Evolutionary conservation across 2,113 vertebrate genomes (phyloP).

Genomic region (Phrynosoma platyrhinos): DNA sequence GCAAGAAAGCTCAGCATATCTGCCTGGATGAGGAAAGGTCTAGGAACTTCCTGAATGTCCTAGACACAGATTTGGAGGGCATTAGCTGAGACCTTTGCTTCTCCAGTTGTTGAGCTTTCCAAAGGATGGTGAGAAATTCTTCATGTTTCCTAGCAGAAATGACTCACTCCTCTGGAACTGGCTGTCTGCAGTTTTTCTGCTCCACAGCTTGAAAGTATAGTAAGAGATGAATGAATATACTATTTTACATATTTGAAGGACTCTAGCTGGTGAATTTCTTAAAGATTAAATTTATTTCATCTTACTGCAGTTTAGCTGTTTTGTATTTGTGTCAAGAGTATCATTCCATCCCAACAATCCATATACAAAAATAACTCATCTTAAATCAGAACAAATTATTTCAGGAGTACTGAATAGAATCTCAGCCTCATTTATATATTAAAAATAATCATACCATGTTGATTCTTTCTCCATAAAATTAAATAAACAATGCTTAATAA

Average conservation of each 20-base stretch:
- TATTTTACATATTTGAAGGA: background rate
- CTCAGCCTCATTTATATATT: background rate
- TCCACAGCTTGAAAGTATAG: background rate
- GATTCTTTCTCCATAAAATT: background rate
- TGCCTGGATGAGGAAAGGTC: background rate
- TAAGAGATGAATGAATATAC: background rate
- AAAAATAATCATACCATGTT: background rate
- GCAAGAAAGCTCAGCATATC: background rate
- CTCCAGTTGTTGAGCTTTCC: background rate
- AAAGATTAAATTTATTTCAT: background rate
- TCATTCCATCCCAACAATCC: background rate
- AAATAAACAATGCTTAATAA: background rate
- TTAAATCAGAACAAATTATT: background rate
- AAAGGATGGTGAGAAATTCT: background rate
- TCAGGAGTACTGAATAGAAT: background rate
- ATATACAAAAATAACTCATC: background rate
- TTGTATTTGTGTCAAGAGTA: background rate
- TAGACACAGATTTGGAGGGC: background rate
- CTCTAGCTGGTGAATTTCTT: background rate
- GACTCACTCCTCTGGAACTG: background rate
- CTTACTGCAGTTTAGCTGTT: background rate
- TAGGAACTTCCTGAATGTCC: background rate
- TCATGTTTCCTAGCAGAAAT: background rate
- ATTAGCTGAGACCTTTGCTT: background rate
- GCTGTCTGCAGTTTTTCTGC: background rate